Base-by-base conservation (phyloP, 2,797 vertebrate species). In the Neosilurus hyrtlii region DNA sequence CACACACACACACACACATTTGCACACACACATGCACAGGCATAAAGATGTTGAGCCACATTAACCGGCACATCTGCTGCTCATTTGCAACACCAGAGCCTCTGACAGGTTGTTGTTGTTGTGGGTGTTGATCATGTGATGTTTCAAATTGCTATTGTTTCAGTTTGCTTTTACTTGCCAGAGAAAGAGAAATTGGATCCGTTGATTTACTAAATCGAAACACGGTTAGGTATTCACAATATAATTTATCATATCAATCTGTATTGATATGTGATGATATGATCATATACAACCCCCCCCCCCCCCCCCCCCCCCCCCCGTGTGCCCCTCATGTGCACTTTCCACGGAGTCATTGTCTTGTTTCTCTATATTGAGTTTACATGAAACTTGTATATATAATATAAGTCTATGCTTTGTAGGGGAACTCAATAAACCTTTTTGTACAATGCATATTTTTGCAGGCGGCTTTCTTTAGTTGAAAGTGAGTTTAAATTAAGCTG, bases 11-110 rank as follows among this genome's bases (percentile, higher is more conserved):
- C 51, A 56, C 26, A 35, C 22, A 56, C 75, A 70, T 30, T 30
- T 30, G 30, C 30, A 83, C 83, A 67, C 72, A 83, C 70, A 83
- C 79, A 83, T 0, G 8, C 30, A 83, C 83, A 67, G 66, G 81
- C 70, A 83, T 81, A 83, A 83, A 70, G 84, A 79, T 79, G 75
- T 80, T 67, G 61, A 66, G 57, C 81, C 56, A 67, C 82, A 65
- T 81, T 81, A 80, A 87, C 78, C 71, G 73, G 61, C 22, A 75
- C 84, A 84, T 84, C 82, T 87, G 84, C 84, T 82, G 65, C 77
- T 75, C 49, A 71, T 88, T 82, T 82, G 71, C 79, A 49, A 56
- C 70, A 37, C 37, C 79, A 63, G 30, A 57, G 61, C 57, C 9
- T 49, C 68, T 61, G 79, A 84, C 79, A 67, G 70, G 74, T 82